Evolutionary conservation across 2,888 invertebrate species (phyloP).

Genomic region (Nymphalis polychloros): DNA sequence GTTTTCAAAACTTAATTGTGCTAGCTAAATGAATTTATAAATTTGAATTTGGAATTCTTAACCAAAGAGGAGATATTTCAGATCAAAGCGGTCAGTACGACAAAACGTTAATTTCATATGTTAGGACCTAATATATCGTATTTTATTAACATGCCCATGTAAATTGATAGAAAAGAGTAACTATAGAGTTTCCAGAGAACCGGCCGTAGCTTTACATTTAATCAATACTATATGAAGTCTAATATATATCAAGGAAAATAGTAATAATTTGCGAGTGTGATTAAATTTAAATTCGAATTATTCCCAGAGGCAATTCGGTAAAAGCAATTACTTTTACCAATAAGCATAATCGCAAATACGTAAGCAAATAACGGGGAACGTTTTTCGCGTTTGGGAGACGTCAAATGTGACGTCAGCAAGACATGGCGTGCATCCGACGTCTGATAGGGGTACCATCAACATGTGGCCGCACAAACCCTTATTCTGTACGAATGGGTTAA

Average conservation of each 20-base stretch:
- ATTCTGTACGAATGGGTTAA: slow-evolving; percentile 21
- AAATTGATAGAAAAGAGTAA: too few species aligned
- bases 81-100: too few species aligned
- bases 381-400: slow-evolving; percentile 54
- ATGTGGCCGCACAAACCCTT: slow-evolving; percentile 35
- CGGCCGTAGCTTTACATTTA: too few species aligned
- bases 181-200: too few species aligned
- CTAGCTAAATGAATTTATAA: too few species aligned
- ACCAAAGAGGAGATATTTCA: too few species aligned
- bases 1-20: too few species aligned
- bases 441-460: slow-evolving; percentile 70
- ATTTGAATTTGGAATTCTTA: too few species aligned
- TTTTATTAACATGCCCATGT: too few species aligned
- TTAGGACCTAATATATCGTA: too few species aligned
- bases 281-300: not conserved
- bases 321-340: slow-evolving; percentile 28
- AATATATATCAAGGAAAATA: not conserved
- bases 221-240: too few species aligned
- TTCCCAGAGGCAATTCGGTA: slow-evolving; percentile 12
- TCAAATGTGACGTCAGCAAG: slow-evolving; percentile 63
- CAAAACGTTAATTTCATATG: too few species aligned
- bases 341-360: slow-evolving; percentile 41
- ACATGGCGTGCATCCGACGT: slow-evolving; percentile 70
- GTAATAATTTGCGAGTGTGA: not conserved
- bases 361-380: slow-evolving; percentile 33